Percentiles rank a stretch among this genome's conserved stretches.
These are phyloP conservation scores for Seladonia tumulorum DNA, from an alignment of 2,888 invertebrate genomes.

Conservation along the genomic window DNA sequence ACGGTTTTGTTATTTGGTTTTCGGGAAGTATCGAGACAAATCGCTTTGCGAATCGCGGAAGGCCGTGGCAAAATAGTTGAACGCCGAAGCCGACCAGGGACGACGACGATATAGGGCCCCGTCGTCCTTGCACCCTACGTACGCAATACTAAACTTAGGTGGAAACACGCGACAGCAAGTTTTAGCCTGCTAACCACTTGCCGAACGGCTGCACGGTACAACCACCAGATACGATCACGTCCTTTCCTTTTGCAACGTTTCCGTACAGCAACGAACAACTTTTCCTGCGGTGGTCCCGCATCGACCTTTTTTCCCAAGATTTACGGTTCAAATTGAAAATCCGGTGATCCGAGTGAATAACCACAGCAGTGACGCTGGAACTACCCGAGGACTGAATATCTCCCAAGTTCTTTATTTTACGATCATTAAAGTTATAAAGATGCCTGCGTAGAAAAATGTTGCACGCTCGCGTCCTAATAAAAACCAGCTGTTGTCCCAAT, in stretches of 20 bases:
- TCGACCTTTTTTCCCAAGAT: background rate
- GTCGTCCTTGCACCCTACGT: background rate
- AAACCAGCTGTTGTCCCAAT: background rate
- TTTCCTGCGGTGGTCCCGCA: background rate
- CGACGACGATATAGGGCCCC: background rate
- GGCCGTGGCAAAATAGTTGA: background rate
- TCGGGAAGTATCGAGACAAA: background rate
- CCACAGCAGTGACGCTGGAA: background rate
- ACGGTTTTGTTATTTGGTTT: background rate
- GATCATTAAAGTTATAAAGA: background rate
- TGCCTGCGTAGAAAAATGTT: background rate
- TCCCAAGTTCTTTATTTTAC: background rate
- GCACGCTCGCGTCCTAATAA: background rate
- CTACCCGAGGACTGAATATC: background rate
- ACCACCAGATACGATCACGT: slow-evolving; percentile 27
- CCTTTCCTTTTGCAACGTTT: background rate
- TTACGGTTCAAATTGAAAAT: background rate
- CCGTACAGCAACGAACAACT: background rate
- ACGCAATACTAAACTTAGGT: slow-evolving; percentile 21
- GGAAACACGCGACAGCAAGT: slow-evolving; percentile 34
- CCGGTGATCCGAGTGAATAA: background rate
- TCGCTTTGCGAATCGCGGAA: background rate
- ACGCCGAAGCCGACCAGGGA: background rate
- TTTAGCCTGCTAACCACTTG: slow-evolving; percentile 36
- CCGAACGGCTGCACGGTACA: slow-evolving; percentile 4